phyloP scores from a whole-genome alignment of 2,797 vertebrate genomes.

The Meriones psammophilus region DNA sequence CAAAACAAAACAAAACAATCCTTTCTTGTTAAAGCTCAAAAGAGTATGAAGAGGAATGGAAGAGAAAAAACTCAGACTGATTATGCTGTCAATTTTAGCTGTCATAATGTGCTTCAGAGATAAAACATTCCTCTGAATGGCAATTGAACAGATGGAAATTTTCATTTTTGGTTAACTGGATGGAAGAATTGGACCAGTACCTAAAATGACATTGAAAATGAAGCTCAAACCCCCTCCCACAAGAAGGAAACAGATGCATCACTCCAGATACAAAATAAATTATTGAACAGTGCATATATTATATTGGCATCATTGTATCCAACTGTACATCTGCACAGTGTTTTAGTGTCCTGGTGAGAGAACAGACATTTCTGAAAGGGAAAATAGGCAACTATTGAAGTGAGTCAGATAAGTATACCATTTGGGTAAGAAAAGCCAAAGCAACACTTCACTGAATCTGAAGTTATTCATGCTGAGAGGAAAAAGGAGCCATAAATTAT shows the following conservation, averaged over 20 bases:
- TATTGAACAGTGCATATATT: conserved; percentile 80
- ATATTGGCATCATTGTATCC: conserved; percentile 78
- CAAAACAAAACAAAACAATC: conserved; percentile 63
- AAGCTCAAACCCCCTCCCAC: conserved; percentile 78
- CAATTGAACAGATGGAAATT: conserved; percentile 84
- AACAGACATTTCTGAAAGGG: conserved; percentile 83
- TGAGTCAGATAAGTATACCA: conserved; percentile 81
- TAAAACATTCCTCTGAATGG: conserved; percentile 82
- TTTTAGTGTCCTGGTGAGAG: conserved; percentile 79
- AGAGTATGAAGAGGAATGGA: conserved; percentile 79
- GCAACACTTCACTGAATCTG: conserved; percentile 79
- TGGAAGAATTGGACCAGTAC: conserved; percentile 84
- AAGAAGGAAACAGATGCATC: conserved; percentile 81
- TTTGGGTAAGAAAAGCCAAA: conserved; percentile 80
- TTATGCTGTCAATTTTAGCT: conserved; percentile 85
- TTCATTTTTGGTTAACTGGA: conserved; percentile 84
- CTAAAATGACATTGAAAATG: conserved; percentile 82
- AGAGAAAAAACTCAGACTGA: conserved; percentile 77
- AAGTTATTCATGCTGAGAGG: conserved; percentile 76
- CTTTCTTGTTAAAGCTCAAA: conserved; percentile 81
- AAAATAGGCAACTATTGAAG: conserved; percentile 83
- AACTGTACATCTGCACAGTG: conserved; percentile 79
- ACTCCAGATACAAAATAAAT: conserved; percentile 81
- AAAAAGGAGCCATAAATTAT: conserved; percentile 78
- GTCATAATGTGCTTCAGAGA: conserved; percentile 81